A percentile compares a stretch with the other conserved stretches of the same genome.
These are phyloP conservation scores for Lytechinus pictus DNA, from an alignment of 35 echinoderm and acorn worm genomes.

Conservation along the genomic window DNA sequence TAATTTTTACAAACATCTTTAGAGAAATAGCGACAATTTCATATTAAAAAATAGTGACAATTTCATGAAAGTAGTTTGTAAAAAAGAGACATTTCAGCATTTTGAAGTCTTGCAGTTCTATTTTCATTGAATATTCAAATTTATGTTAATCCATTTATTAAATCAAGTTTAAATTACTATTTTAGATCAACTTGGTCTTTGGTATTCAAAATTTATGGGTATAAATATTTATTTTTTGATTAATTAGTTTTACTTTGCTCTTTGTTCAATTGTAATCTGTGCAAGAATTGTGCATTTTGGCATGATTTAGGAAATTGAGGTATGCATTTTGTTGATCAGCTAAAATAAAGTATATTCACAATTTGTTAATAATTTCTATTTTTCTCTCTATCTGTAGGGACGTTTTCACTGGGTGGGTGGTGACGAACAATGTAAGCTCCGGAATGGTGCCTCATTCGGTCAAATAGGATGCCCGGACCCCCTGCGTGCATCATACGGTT, in stretches of 20 bases:
- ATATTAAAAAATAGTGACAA: too few species aligned
- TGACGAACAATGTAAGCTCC: conserved; percentile 56
- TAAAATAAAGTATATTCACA: not conserved
- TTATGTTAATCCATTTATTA: too few species aligned
- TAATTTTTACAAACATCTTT: too few species aligned
- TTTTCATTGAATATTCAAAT: too few species aligned
- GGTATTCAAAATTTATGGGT: too few species aligned
- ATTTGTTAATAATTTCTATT: not conserved
- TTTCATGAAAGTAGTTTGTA: too few species aligned
- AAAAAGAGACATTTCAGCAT: too few species aligned
- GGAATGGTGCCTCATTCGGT: conserved; percentile 62
- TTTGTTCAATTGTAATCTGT: not conserved
- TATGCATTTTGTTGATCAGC: not conserved
- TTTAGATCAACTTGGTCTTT: too few species aligned
- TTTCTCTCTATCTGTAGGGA: conserved; percentile 58
- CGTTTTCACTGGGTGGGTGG: conserved; percentile 77
- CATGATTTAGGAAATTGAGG: not conserved
- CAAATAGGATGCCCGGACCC: conserved; percentile 59
- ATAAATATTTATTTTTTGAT: not conserved
- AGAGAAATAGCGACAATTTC: too few species aligned
- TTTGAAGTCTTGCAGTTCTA: too few species aligned
- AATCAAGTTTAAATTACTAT: too few species aligned
- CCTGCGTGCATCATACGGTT: conserved; percentile 37
- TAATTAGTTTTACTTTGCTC: not conserved
- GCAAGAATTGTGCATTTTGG: not conserved